phyloP scores from a whole-genome alignment of 2,888 invertebrate genomes.

The Rhodophaea formosa region DNA sequence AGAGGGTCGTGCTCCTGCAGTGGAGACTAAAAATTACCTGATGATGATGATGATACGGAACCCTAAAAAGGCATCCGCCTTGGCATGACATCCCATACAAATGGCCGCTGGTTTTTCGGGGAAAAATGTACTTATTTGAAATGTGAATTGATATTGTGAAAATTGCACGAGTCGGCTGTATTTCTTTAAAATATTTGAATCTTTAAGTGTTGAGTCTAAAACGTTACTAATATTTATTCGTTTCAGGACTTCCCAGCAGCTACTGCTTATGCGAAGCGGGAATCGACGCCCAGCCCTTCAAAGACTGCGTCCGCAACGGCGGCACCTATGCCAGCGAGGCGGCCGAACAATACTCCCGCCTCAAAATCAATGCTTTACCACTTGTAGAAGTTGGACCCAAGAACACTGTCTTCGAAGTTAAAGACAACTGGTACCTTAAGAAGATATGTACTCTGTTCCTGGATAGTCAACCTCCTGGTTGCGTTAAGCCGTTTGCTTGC shows the following conservation, averaged over 20 bases:
- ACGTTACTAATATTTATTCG: no score
- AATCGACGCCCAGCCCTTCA: conserved; percentile 35
- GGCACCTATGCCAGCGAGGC: conserved; percentile 34
- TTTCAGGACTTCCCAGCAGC: conserved; percentile 35
- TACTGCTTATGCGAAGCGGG: conserved; percentile 40
- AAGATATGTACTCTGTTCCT: conserved; percentile 55
- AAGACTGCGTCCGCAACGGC: conserved; percentile 35
- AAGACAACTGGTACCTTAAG: conserved; percentile 44
- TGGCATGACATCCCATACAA: no score
- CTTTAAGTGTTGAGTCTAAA: no score
- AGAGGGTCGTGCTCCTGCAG: no score
- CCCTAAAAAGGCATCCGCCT: no score
- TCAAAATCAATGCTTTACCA: conserved; percentile 37
- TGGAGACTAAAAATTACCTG: no score
- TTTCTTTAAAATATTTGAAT: no score
- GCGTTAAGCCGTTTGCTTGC: conserved; percentile 39
- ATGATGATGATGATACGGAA: no score
- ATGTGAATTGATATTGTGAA: no score
- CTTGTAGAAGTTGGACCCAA: conserved; percentile 38
- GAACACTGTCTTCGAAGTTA: conserved; percentile 41
- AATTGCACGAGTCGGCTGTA: no score
- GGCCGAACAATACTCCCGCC: conserved; percentile 31
- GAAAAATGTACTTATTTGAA: no score
- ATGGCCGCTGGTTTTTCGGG: no score
- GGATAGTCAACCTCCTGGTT: conserved; percentile 45